phyloP scores from a whole-genome alignment of 1,140 invertebrate genomes.

The Apis dorsata region DNA sequence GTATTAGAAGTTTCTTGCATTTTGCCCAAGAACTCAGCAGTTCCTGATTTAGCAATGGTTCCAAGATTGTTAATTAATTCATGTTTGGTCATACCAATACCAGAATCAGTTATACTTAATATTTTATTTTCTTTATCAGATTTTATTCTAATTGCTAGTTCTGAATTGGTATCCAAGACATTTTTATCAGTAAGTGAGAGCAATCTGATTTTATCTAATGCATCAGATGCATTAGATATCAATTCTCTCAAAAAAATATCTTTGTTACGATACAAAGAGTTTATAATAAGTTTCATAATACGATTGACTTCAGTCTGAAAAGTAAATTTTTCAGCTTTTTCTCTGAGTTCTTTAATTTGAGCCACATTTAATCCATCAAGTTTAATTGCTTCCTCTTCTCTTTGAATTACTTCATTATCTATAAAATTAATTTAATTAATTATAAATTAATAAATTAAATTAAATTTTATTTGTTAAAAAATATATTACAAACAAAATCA shows the following conservation, averaged over 20 bases:
- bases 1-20: conserved; percentile 87
- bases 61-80: conserved; percentile 98
- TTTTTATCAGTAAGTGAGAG: conserved; percentile 93
- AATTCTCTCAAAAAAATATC: conserved; percentile 99
- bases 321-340: conserved; percentile 94
- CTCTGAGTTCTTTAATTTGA: conserved; percentile 94
- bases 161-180: conserved; percentile 88
- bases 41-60: conserved; percentile 99
- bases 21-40: conserved; percentile 97
- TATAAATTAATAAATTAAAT: too few species aligned
- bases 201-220: conserved; percentile 96
- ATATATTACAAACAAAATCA: background rate
- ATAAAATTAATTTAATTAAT: conserved; percentile 47
- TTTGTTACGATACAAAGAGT: conserved; percentile 98
- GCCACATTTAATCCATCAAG: conserved; percentile 97
- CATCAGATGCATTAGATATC: conserved; percentile 98
- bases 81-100: conserved; percentile 98
- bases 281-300: conserved; percentile 99
- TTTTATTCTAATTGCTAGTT: conserved; percentile 96
- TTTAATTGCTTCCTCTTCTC: conserved; percentile 98
- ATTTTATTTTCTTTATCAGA: conserved; percentile 97
- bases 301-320: conserved; percentile 99
- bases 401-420: conserved; percentile 89
- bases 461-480: background rate
- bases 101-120: conserved; percentile 97